Conservation (phyloP, 1,140 invertebrate genomes). For the Dreissena polymorpha region DNA sequence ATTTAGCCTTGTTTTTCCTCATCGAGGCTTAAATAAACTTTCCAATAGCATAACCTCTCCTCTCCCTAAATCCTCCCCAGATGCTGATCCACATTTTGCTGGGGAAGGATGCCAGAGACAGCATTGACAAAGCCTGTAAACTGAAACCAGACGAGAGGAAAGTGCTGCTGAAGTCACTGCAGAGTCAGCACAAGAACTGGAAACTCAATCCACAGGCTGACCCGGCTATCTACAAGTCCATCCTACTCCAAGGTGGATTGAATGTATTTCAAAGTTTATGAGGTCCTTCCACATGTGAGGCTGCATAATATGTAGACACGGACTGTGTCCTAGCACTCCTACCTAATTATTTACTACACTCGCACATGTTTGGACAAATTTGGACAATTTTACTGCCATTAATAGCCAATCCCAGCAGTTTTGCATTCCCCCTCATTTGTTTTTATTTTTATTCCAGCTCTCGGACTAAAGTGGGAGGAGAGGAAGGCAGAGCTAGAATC, state of each 20-base stretch:
- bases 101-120: constrained; percentile 57
- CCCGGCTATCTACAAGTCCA: constrained; percentile 50
- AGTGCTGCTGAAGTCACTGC: constrained; percentile 62
- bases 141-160: constrained; percentile 61
- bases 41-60: not conserved
- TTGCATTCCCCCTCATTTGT: too few species aligned
- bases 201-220: constrained; percentile 59
- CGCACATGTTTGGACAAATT: too few species aligned
- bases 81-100: constrained; percentile 67
- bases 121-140: constrained; percentile 58
- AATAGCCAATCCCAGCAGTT: too few species aligned
- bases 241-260: constrained; percentile 65
- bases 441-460: constrained; percentile 53
- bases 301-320: too few species aligned
- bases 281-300: too few species aligned
- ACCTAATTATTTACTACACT: too few species aligned
- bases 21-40: not conserved
- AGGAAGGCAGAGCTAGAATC: constrained; percentile 50
- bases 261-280: too few species aligned
- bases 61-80: constrained; percentile 42
- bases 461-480: constrained; percentile 64
- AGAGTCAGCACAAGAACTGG: constrained; percentile 69
- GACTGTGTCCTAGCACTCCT: too few species aligned
- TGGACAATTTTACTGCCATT: too few species aligned
- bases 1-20: too few species aligned